Evolutionary conservation across 2,113 vertebrate genomes (phyloP).

Genomic region (Bos indicus): DNA sequence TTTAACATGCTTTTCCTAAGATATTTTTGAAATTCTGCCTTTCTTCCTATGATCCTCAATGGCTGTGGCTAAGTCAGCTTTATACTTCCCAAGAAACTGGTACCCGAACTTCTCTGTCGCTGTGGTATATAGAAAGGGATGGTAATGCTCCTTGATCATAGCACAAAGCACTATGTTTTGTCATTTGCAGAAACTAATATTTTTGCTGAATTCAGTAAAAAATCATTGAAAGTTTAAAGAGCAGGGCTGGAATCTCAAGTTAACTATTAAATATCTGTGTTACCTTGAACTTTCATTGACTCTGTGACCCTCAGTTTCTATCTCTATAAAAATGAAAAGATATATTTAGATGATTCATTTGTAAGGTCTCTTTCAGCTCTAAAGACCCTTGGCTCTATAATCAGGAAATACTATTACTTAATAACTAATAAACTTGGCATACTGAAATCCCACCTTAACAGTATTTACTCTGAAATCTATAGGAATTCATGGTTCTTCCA

Average conservation of each 20-base stretch:
- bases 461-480: not conserved
- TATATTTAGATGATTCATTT: not conserved
- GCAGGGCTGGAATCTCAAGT: not conserved
- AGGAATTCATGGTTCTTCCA: not conserved
- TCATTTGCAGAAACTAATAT: not conserved
- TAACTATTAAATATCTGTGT: not conserved
- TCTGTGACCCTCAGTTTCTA: not conserved
- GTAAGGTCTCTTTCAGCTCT: not conserved
- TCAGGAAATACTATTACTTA: not conserved
- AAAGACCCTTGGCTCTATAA: not conserved
- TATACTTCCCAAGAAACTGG: not conserved
- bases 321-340: not conserved
- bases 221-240: not conserved
- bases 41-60: not conserved
- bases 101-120: not conserved
- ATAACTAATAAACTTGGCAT: not conserved
- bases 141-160: fast-evolving
- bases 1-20: not conserved
- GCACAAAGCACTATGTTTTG: not conserved
- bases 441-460: not conserved
- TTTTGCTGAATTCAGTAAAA: not conserved
- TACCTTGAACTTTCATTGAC: not conserved
- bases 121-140: not conserved
- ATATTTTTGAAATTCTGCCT: not conserved
- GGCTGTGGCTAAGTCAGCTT: not conserved